These are phyloP conservation scores for Chionoecetes opilio DNA, from an alignment of 1,140 invertebrate species.

Conservation along the genomic window DNA sequence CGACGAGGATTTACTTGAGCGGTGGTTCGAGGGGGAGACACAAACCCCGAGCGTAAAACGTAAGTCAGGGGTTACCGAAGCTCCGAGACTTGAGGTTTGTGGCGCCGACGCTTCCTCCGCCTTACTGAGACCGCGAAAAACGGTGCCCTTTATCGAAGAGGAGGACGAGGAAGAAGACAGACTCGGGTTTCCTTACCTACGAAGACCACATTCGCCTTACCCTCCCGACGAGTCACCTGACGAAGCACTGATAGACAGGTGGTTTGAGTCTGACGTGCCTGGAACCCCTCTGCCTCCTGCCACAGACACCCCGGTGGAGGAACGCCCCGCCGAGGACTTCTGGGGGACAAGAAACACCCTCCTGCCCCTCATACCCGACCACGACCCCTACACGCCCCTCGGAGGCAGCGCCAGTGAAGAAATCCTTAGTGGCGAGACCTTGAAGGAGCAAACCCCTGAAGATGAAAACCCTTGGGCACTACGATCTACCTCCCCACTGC, in stretches of 20 bases:
- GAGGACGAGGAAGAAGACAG: constrained; percentile 11
- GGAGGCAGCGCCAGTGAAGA: background rate
- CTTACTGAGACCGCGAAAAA: background rate
- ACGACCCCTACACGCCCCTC: background rate
- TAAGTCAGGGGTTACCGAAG: background rate
- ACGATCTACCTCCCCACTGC: background rate
- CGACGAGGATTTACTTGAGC: background rate
- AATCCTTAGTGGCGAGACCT: background rate
- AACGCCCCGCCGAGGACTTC: constrained; percentile 19
- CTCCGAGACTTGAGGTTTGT: background rate
- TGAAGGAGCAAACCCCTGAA: background rate
- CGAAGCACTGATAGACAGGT: constrained; percentile 43
- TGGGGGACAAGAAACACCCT: constrained; percentile 24
- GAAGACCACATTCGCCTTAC: background rate
- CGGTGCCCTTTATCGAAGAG: constrained; percentile 42
- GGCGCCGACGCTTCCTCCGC: background rate
- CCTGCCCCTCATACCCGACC: background rate
- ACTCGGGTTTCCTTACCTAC: background rate
- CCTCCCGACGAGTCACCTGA: background rate
- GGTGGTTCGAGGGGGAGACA: background rate
- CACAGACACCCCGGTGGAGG: background rate
- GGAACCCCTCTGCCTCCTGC: background rate
- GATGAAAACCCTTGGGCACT: background rate
- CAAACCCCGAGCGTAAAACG: background rate
- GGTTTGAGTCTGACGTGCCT: constrained; percentile 40